Evolutionary conservation across 1,140 invertebrate genomes (phyloP), one percentile per base, ranked within the genome.

Genomic region (Myzus persicae): DNA sequence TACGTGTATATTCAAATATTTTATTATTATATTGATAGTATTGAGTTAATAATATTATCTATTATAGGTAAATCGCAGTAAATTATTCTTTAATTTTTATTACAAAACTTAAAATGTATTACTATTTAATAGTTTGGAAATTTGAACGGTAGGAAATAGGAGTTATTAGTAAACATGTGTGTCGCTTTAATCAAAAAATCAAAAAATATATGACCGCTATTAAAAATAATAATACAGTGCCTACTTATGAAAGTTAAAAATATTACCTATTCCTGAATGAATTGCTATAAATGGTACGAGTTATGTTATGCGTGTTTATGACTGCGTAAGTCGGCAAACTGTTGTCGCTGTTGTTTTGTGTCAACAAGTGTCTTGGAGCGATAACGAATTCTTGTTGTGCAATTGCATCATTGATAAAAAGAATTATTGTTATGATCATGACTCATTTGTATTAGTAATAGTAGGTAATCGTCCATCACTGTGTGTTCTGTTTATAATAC

Each of bases 321-420:
- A 89, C 46, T 89, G 54, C 26, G 36, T 76, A 76, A 54, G 88
- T 89, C 48, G 36, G n/a, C 11, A 26, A 89, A 89, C 88, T 40
- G 87, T 51, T 51, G 87, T 89, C 18, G 44, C 36, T 31, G 31
- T 89, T n/a, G 46, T 42, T 51, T 38, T 89, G 36, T 89, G 88
- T 89, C 88, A 89, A 89, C 87, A 89, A 89, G 87, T 89, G 87
- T 89, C 88, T 89, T 40, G 9, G 5, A 89, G 48, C 48, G 88
- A 89, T 89, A 89, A 89, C 88, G 88, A 89, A 54, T 89, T 89
- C 88, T 54, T 54, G 36, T 54, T 89, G 36, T 26, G 9, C 36
- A 38, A 88, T 89, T 89, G 48, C 88, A 89, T 89, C 88, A 89
- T 89, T 54, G 88, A 89, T 89, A 89, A 89, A 89, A 54, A 24